Evolutionary conservation across 1,140 invertebrate genomes (phyloP).

Genomic region (Battus philenor): DNA sequence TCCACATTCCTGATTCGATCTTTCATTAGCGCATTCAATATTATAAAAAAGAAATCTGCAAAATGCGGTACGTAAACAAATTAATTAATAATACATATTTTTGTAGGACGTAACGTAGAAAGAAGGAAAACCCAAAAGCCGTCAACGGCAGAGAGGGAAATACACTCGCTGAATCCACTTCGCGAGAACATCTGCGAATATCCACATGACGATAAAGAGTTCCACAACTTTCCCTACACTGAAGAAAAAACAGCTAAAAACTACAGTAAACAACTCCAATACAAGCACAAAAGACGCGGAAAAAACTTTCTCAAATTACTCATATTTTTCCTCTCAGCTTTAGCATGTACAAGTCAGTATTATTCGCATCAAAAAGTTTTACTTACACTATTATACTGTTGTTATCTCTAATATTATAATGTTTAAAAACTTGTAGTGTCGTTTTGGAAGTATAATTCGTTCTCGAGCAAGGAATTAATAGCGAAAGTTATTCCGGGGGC

Average conservation of each 20-base stretch:
- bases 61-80: too few species aligned
- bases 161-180: constrained; percentile 38
- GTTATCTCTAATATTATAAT: constrained; percentile 3
- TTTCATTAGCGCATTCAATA: too few species aligned
- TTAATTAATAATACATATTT: too few species aligned
- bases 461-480: constrained; percentile 27
- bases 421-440: constrained; percentile 30
- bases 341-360: constrained; percentile 32
- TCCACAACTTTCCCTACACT: constrained; percentile 15
- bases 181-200: constrained; percentile 53
- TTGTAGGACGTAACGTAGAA: constrained; percentile 44
- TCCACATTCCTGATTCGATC: too few species aligned
- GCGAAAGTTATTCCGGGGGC: constrained; percentile 27
- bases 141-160: constrained; percentile 28
- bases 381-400: neutral
- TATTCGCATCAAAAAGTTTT: neutral
- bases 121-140: constrained; percentile 40
- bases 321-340: constrained; percentile 20
- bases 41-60: too few species aligned
- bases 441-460: constrained; percentile 24
- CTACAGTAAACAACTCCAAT: constrained; percentile 2
- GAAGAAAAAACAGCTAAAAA: constrained; percentile 21
- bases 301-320: constrained; percentile 23
- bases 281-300: constrained; percentile 19
- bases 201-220: constrained; percentile 32